Percentiles rank a stretch among this genome's conserved stretches.
phyloP scores from a whole-genome alignment of 2,797 vertebrate species.

The Scyliorhinus canicula region DNA sequence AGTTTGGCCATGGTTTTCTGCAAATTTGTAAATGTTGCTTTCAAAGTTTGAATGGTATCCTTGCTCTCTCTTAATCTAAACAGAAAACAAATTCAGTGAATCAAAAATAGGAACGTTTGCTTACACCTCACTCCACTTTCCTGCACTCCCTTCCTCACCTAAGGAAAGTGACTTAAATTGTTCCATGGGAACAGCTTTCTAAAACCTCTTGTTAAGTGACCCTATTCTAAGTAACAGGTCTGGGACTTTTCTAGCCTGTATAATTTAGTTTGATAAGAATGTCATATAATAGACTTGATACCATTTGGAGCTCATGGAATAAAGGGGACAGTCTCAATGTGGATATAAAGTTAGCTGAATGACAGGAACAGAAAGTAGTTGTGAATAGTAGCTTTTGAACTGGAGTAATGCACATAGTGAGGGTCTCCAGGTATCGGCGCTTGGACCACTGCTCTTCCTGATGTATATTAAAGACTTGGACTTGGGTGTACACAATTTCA shows the following conservation, averaged over 20 bases:
- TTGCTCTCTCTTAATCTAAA: slow-evolving; percentile 32
- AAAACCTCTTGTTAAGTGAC: background rate
- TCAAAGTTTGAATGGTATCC: slow-evolving; percentile 15
- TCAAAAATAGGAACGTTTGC: background rate
- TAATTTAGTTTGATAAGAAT: background rate
- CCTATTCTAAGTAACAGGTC: background rate
- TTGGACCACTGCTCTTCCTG: background rate
- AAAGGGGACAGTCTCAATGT: background rate
- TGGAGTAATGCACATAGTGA: background rate
- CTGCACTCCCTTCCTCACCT: background rate
- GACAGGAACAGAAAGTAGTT: background rate
- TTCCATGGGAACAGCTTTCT: background rate
- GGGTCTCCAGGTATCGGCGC: background rate
- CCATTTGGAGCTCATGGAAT: background rate
- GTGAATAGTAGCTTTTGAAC: background rate
- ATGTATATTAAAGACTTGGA: background rate
- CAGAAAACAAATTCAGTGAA: slow-evolving; percentile 20
- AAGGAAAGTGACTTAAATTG: background rate
- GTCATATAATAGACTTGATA: background rate
- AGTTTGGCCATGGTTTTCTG: slow-evolving; percentile 17
- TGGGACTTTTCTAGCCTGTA: background rate
- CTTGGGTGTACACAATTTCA: background rate
- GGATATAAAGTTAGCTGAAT: background rate
- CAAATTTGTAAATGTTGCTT: slow-evolving; percentile 13
- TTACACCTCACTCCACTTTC: background rate